These are phyloP conservation scores for Cyprinodon tularosa DNA, from an alignment of 2,113 vertebrate species.

Conservation along the genomic window DNA sequence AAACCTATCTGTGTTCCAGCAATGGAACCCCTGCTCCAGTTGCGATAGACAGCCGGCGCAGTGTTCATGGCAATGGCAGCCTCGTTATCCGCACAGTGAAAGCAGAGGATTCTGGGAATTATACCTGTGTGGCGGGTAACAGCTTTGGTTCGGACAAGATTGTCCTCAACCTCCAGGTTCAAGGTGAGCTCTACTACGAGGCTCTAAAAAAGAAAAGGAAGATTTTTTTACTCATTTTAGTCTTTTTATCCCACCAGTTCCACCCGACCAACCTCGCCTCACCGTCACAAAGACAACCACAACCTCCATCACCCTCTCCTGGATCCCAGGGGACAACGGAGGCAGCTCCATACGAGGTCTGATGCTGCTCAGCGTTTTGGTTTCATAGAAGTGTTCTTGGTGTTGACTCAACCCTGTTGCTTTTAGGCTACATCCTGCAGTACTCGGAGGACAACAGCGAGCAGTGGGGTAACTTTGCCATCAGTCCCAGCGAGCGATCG, in stretches of 20 bases:
- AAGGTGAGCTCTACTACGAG: constrained; percentile 83
- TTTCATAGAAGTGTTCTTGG: too few species aligned
- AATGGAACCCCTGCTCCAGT: constrained; percentile 94
- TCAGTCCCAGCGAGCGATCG: constrained; percentile 95
- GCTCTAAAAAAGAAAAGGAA: not conserved
- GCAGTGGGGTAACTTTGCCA: constrained; percentile 96
- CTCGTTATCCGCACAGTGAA: constrained; percentile 96
- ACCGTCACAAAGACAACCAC: constrained; percentile 98
- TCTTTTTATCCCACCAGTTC: constrained; percentile 79
- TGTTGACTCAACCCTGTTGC: not conserved
- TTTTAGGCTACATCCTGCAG: constrained; percentile 93
- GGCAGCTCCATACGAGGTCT: constrained; percentile 98
- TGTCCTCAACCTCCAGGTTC: constrained; percentile 94
- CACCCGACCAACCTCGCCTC: constrained; percentile 96
- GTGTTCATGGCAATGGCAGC: constrained; percentile 94
- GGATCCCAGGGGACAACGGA: constrained; percentile 98
- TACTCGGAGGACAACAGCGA: constrained; percentile 99
- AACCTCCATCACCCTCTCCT: constrained; percentile 97
- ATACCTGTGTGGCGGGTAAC: constrained; percentile 94
- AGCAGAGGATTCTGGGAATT: constrained; percentile 97
- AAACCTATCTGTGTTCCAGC: constrained; percentile 67
- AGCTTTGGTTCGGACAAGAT: constrained; percentile 97
- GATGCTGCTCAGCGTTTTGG: not conserved
- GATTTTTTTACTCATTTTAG: not conserved
- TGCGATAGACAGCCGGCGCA: constrained; percentile 91